phyloP scores from a whole-genome alignment of 2,888 invertebrate species.

The Agonum fuliginosum region DNA sequence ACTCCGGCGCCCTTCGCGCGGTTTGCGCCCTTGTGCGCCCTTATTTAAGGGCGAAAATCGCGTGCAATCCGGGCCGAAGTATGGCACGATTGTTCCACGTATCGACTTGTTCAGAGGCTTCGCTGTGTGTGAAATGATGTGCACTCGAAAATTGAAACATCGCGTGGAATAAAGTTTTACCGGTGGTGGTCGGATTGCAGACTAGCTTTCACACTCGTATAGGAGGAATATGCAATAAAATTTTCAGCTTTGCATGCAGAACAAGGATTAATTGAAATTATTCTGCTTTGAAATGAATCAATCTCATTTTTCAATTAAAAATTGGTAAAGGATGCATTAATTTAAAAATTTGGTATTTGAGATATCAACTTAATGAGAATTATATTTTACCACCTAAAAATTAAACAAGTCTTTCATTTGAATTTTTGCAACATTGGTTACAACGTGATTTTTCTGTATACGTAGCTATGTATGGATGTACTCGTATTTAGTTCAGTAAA shows the following conservation, averaged over 20 bases:
- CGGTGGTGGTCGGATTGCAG: not conserved
- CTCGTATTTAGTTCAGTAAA: no score
- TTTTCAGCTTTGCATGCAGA: not conserved
- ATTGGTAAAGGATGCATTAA: no score
- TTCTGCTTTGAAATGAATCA: not conserved
- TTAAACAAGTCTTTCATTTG: not conserved
- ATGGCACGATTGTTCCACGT: conserved; percentile 52
- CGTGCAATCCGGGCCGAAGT: conserved; percentile 18
- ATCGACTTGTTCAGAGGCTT: conserved; percentile 58
- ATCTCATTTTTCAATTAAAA: not conserved
- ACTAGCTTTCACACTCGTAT: not conserved
- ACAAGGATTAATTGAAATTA: not conserved
- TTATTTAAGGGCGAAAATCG: conserved; percentile 5
- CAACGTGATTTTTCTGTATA: not conserved
- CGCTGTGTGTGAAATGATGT: conserved; percentile 61
- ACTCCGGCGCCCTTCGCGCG: conserved; percentile 12
- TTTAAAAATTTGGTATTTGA: no score
- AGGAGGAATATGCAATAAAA: not conserved
- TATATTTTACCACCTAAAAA: no score
- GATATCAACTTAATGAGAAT: no score
- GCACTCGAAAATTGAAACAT: conserved; percentile 70
- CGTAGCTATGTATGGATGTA: no score
- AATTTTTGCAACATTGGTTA: not conserved
- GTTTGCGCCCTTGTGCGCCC: not conserved
- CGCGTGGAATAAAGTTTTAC: conserved; percentile 60